Evolutionary conservation across 2,113 vertebrate genomes (phyloP), one percentile per base, ranked within the genome.

Genomic region (Carassius auratus): DNA sequence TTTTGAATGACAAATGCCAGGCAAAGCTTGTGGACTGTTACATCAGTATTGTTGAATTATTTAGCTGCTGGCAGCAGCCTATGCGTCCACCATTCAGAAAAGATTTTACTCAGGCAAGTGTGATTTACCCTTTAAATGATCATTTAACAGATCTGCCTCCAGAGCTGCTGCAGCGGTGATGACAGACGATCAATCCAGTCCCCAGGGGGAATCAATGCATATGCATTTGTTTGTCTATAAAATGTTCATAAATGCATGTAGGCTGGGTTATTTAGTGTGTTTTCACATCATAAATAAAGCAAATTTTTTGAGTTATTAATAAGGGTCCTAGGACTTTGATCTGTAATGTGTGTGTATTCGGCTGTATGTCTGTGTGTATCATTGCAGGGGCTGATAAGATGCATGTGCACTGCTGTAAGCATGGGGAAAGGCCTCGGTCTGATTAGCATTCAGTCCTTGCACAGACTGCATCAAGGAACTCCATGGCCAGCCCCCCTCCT

Each of bases 371-470:
- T 50, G 74, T 64, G 74, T 74, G 81, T 64, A 62, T 57, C 15
- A 68, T 57, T 81, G 59, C 59, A 73, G 21, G n/a, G 61, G 71
- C 23, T 84, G 61, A 78, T 71, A 30, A 38, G 71, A 84, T 5
- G 38, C 17, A 88, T 87, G 62, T 76, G 74, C 71, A 76, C 52
- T 69, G 79, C 69, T 77, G 73, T 81, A 33, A 33, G 33, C 33
- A 69, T 78, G 64, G 71, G 84, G 81, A 79, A 84, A 87, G 66
- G 84, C 83, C 86, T 80, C 59, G 7, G 8, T 79, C 91, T 93
- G 87, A 91, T 93, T 91, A 92, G 91, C 91, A 93, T 93, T 92
- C 93, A 92, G 87, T 87, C 87, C 90, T 90, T 91, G 91, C 88
- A 90, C 89, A 89, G 91, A 93, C 90, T 92, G 92, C 92, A 93